Evolutionary conservation across 2,113 vertebrate genomes (phyloP), one percentile per base, ranked within the genome.

Genomic region (Morphnarchus princeps): DNA sequence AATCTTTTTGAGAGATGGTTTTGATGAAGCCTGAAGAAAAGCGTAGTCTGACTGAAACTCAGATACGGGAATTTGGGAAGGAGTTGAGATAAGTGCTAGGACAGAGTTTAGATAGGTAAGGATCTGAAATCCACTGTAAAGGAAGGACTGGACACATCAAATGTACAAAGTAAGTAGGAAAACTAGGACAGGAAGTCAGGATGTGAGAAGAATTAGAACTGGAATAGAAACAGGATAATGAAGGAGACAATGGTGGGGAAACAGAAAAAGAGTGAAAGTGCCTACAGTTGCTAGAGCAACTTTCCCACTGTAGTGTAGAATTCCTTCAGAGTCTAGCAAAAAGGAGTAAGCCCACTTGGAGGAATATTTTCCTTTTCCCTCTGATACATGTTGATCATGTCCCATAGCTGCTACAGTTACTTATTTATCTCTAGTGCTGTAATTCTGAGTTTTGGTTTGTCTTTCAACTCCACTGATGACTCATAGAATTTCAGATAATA

Each of bases 181-280:
- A 93, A 93, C 83, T 94, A 87, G 91, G 84, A 72, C 91, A 72
- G 76, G 89, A 79, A 91, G 40, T 67, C 63, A 34, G 87, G 57
- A 87, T 91, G 80, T 92, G 86, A 92, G 80, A 82, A 61, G 94
- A 92, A 92, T 92, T 92, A 74, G 40, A 70, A 62, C 57, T 70
- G 57, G 40, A 87, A 81, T 45, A 81, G 45, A 77, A 94, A 52
- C 31, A 43, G 78, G 50, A 22, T 93, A 91, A 63, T 90, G 43
- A 52, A 86, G 47, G 55, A 88, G 50, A 55, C 80, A 80, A 19
- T 66, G 42, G 42, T 73, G 16, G 12, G n/a, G 42, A 92, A 90
- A 81, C 38, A 63, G 52, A 79, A 80, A 55, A 84, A 91, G 47
- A 91, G 47, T 77, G 67, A 38, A 96, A 91, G 50, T 82, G 47